A percentile compares a stretch with the other conserved stretches of the same genome.
phyloP scores from a whole-genome alignment of 2,113 vertebrate species.

The Neolamprologus toae region DNA sequence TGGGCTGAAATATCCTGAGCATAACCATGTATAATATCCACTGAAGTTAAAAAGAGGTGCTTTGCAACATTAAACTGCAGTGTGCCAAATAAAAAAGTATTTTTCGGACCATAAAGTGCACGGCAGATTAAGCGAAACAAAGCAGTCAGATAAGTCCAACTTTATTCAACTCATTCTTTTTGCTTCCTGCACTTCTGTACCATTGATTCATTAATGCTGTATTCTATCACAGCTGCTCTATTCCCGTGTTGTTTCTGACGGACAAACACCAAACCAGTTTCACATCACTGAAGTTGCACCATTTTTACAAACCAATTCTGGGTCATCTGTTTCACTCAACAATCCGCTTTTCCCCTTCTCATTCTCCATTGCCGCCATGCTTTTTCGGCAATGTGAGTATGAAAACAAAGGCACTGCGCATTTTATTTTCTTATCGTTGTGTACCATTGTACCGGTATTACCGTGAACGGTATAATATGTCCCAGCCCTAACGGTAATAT shows the following conservation, averaged over 20 bases:
- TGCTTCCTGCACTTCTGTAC: neutral
- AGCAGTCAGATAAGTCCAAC: neutral
- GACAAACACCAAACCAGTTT: neutral
- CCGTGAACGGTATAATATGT: neutral
- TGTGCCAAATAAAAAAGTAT: neutral
- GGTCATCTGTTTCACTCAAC: neutral
- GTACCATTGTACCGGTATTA: neutral
- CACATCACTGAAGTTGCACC: neutral
- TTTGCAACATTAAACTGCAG: neutral
- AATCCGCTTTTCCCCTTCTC: neutral
- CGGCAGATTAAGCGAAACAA: rapidly evolving
- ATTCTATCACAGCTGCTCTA: neutral
- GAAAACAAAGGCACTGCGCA: neutral
- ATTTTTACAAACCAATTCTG: neutral
- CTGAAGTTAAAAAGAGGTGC: neutral
- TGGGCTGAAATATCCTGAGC: neutral
- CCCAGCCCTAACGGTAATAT: neutral
- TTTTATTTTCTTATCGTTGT: neutral
- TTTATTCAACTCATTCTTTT: neutral
- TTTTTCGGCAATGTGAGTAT: neutral
- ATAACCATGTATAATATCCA: neutral
- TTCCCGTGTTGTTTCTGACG: neutral
- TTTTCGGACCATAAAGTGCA: rapidly evolving
- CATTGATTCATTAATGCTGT: neutral
- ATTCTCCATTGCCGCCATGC: neutral